Percentiles rank a stretch among this genome's conserved stretches.
phyloP scores from a whole-genome alignment of 1,140 invertebrate genomes.

The Anastrepha obliqua region DNA sequence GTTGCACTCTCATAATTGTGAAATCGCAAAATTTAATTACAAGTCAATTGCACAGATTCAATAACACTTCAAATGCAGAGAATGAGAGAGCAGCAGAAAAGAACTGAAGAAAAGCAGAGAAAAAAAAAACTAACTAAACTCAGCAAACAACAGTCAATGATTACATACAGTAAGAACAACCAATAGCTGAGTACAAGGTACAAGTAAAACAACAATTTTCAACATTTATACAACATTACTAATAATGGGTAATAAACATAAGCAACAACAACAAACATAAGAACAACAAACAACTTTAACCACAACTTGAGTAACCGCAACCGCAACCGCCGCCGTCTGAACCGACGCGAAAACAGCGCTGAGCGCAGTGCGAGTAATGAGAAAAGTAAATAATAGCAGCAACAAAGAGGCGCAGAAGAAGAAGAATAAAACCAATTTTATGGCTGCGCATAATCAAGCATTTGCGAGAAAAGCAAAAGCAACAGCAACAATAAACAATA shows the following conservation, averaged over 20 bases:
- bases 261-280: not conserved
- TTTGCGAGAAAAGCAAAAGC: not conserved
- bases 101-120: no score
- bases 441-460: slow-evolving; percentile 13
- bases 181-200: not conserved
- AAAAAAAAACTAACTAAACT: not conserved
- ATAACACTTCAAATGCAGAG: no score
- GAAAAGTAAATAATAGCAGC: slow-evolving; percentile 23
- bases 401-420: not conserved
- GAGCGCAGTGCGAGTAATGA: not conserved
- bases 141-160: slow-evolving; percentile 1
- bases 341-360: not conserved
- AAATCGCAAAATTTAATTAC: no score
- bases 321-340: not conserved
- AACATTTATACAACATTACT: not conserved
- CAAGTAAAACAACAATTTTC: slow-evolving; percentile 10
- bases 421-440: not conserved
- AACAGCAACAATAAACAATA: not conserved
- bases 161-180: not conserved
- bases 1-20: no score
- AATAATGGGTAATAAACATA: slow-evolving; percentile 29
- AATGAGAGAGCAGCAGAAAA: no score
- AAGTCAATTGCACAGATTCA: no score
- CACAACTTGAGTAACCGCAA: not conserved
- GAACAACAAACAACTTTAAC: not conserved